Evolutionary conservation across 2,113 vertebrate genomes (phyloP).

Genomic region (Poicephalus meyeri): DNA sequence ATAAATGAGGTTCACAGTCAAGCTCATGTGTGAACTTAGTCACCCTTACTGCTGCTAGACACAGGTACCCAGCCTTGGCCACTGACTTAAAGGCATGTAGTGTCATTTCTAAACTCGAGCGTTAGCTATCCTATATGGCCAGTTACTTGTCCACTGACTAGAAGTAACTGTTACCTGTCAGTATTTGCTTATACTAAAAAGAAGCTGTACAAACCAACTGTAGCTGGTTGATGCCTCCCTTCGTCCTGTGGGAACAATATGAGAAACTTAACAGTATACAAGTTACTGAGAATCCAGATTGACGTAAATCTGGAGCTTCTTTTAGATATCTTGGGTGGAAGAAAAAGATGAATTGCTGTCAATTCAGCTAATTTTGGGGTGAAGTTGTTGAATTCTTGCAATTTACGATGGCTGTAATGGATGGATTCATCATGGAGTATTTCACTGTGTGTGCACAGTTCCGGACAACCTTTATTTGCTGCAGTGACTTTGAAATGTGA

Average conservation of each 20-base stretch:
- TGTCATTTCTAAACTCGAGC: background rate
- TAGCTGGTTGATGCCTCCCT: background rate
- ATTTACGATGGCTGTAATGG: background rate
- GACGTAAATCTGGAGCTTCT: background rate
- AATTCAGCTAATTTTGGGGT: background rate
- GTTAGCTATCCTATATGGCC: background rate
- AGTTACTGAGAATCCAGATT: background rate
- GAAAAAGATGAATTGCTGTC: background rate
- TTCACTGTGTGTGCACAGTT: background rate
- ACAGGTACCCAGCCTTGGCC: background rate
- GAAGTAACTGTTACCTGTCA: background rate
- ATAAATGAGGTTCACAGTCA: background rate
- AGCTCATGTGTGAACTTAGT: background rate
- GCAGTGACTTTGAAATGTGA: constrained; percentile 4
- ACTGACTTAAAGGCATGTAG: background rate
- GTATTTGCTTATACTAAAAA: background rate
- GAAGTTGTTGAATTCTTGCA: background rate
- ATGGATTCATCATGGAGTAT: background rate
- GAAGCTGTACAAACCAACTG: background rate
- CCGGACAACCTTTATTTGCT: background rate
- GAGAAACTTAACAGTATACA: background rate
- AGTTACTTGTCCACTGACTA: background rate
- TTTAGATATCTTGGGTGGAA: background rate
- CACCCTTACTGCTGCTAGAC: background rate
- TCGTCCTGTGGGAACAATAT: background rate